phyloP scores from a whole-genome alignment of 2,888 invertebrate species.

The Notodonta ziczac region DNA sequence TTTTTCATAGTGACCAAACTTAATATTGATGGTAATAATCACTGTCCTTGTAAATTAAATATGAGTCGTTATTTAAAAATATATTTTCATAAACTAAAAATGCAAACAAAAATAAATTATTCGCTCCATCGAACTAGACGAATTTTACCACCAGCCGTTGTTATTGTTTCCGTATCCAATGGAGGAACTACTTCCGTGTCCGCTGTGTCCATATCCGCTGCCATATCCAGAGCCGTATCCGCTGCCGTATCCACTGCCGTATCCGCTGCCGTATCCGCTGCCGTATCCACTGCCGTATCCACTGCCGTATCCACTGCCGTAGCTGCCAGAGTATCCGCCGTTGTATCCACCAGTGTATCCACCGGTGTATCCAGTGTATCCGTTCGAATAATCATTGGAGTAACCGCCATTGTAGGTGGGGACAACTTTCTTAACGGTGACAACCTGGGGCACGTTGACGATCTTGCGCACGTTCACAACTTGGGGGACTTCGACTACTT shows the following conservation, averaged over 20 bases:
- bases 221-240: conserved; percentile 15
- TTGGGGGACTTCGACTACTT: conserved; percentile 48
- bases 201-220: conserved; percentile 15
- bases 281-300: conserved; percentile 20
- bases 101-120: not conserved
- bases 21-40: too few species aligned
- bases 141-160: not conserved
- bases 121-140: not conserved
- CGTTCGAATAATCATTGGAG: conserved; percentile 25
- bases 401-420: conserved; percentile 40
- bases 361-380: conserved; percentile 27
- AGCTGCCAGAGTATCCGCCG: conserved; percentile 8
- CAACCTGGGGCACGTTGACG: conserved; percentile 58
- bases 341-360: conserved; percentile 10
- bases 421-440: conserved; percentile 62
- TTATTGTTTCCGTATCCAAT: not conserved
- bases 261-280: conserved; percentile 20
- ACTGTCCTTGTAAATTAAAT: not conserved
- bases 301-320: conserved; percentile 11
- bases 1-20: too few species aligned
- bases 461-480: conserved; percentile 53
- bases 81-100: not conserved
- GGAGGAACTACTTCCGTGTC: conserved; percentile 16
- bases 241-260: conserved; percentile 14
- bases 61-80: not conserved